Evolutionary conservation across 1,140 invertebrate species (phyloP).

Genomic region (Drosophila albomicans): DNA sequence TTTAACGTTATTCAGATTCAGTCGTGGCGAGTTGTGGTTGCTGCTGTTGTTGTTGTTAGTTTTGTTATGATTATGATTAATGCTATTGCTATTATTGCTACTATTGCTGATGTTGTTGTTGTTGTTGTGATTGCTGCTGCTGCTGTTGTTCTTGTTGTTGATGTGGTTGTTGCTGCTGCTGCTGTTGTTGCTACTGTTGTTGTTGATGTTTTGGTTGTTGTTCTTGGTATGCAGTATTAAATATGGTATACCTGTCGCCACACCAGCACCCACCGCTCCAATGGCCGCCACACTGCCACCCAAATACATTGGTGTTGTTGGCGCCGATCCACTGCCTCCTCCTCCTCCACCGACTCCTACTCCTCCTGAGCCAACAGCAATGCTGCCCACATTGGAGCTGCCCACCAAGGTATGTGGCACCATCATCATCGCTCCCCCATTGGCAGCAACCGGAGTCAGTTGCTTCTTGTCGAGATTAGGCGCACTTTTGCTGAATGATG

Average conservation of each 20-base stretch:
- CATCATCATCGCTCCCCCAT: neutral
- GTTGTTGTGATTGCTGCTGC: conserved; percentile 17
- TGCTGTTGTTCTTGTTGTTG: conserved; percentile 25
- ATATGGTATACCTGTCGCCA: conserved; percentile 71
- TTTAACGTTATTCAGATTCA: conserved; percentile 11
- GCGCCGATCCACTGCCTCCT: conserved; percentile 38
- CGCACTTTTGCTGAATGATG: conserved; percentile 87
- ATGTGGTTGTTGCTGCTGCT: conserved; percentile 31
- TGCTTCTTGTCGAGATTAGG: conserved; percentile 92
- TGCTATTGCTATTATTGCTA: too few relatives aligned
- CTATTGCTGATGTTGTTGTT: conserved; percentile 2
- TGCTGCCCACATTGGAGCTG: conserved; percentile 40
- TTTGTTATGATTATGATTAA: conserved; percentile 4
- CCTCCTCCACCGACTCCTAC: neutral
- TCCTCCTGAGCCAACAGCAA: conserved; percentile 7
- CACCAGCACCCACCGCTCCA: conserved; percentile 49
- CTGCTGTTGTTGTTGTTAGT: conserved; percentile 22
- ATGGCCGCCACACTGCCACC: conserved; percentile 48
- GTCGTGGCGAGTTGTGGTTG: conserved; percentile 23
- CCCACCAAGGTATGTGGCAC: conserved; percentile 25
- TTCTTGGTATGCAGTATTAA: conserved; percentile 63
- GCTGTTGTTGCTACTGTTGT: conserved; percentile 34
- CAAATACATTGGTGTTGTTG: conserved; percentile 49
- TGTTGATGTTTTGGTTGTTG: conserved; percentile 39
- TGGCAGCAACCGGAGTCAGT: conserved; percentile 44